A percentile compares a stretch with the other conserved stretches of the same genome.
phyloP scores from a whole-genome alignment of 2,888 invertebrate species.

The Alloplasta piceator region DNA sequence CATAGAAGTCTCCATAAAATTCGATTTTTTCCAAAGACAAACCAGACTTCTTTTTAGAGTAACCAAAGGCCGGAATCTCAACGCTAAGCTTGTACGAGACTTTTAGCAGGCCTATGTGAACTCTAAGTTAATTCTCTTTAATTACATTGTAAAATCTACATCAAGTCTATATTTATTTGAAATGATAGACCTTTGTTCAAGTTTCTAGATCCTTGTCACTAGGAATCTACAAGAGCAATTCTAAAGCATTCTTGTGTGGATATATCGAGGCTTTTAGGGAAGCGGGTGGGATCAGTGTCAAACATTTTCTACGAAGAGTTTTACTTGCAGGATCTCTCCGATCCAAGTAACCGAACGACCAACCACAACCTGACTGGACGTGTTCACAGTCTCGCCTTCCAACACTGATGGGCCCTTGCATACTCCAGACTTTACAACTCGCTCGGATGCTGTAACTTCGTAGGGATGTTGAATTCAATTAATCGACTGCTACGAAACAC shows the following conservation, averaged over 20 bases:
- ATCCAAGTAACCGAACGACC: neutral
- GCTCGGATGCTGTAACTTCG: constrained; percentile 5
- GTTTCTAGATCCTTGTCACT: too few relatives aligned
- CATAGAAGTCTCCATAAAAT: too few relatives aligned
- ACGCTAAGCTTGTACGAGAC: too few relatives aligned
- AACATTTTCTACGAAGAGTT: constrained; percentile 25
- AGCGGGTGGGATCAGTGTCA: constrained; percentile 44
- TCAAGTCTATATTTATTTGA: too few relatives aligned
- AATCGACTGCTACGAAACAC: too few relatives aligned
- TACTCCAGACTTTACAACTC: constrained; percentile 22
- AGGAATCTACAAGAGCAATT: too few relatives aligned
- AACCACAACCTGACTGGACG: constrained; percentile 28
- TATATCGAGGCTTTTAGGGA: constrained; percentile 25
- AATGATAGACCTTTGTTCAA: neutral
- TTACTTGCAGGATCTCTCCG: constrained; percentile 38
- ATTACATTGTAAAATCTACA: too few relatives aligned
- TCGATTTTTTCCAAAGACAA: too few relatives aligned
- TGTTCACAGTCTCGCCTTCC: constrained; percentile 12
- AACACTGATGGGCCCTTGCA: constrained; percentile 31
- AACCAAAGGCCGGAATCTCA: too few relatives aligned
- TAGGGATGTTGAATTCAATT: neutral
- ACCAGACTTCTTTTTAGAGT: too few relatives aligned
- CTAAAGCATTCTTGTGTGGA: neutral
- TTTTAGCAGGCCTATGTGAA: too few relatives aligned
- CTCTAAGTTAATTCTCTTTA: too few relatives aligned